These are phyloP conservation scores for Anthonomus grandis DNA, from an alignment of 1,140 invertebrate genomes.

Conservation along the genomic window DNA sequence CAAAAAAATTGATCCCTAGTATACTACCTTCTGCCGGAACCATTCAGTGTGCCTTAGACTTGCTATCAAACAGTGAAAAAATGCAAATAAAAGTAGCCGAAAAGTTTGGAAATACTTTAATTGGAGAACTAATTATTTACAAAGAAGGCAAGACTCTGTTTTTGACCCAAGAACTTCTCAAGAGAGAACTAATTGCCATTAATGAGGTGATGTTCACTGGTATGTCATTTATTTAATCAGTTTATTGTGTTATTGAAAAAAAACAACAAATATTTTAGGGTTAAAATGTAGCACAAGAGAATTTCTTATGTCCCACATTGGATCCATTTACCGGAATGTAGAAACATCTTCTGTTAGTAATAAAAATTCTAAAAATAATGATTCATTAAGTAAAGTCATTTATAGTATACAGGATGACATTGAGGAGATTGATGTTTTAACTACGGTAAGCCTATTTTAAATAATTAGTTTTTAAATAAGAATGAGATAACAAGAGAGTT, in stretches of 20 bases:
- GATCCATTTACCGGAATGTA: no score
- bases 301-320: background rate
- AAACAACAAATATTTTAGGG: background rate
- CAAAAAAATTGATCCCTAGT: slow-evolving; percentile 7
- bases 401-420: no score
- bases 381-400: no score
- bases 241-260: background rate
- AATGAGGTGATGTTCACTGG: slow-evolving; percentile 25
- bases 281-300: background rate
- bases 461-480: no score
- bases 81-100: slow-evolving; percentile 14
- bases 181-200: slow-evolving; percentile 17
- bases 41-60: slow-evolving; percentile 9
- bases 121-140: slow-evolving; percentile 29
- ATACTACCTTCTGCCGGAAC: slow-evolving; percentile 6
- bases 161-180: slow-evolving; percentile 20
- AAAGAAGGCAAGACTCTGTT: slow-evolving; percentile 6
- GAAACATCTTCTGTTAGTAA: no score
- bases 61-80: slow-evolving; percentile 12
- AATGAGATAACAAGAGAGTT: no score
- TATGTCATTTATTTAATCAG: slow-evolving; percentile 13
- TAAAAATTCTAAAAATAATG: no score
- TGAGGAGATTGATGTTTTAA: no score
- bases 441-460: no score
- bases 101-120: slow-evolving; percentile 19